Conservation (phyloP, 2,797 vertebrate species). For the Jordanella pulchra region DNA sequence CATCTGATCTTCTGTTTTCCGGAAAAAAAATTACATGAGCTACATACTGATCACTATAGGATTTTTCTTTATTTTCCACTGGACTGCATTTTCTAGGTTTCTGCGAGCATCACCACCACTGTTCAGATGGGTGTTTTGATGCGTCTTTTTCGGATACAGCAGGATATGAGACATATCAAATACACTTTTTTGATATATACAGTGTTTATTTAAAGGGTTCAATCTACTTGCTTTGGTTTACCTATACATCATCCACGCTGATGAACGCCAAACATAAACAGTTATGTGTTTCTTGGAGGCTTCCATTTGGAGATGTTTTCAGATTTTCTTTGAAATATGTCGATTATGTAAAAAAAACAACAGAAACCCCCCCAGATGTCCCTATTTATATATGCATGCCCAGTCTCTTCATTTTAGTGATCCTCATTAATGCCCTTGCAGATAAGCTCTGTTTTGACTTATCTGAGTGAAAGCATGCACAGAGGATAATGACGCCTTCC, state of each 20-base stretch:
- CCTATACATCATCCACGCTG: slow-evolving; percentile 43
- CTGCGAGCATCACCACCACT: slow-evolving; percentile 9
- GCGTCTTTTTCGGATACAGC: slow-evolving; percentile 34
- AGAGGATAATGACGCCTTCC: slow-evolving; percentile 53
- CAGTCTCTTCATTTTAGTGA: slow-evolving; percentile 65
- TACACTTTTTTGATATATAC: too few species aligned
- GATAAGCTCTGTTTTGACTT: slow-evolving; percentile 64
- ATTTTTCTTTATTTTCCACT: not conserved
- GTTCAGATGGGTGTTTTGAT: slow-evolving; percentile 26
- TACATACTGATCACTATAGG: too few species aligned
- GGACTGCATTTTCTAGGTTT: slow-evolving; percentile 17
- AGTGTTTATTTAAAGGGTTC: too few species aligned
- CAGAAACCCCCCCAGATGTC: slow-evolving; percentile 25
- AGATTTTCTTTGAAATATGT: slow-evolving; percentile 62
- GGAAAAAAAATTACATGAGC: not conserved
- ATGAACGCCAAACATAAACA: slow-evolving; percentile 39
- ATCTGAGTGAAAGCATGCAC: slow-evolving; percentile 59
- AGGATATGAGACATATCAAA: slow-evolving; percentile 41
- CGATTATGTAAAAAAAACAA: slow-evolving; percentile 43
- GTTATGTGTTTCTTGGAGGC: slow-evolving; percentile 14
- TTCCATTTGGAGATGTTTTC: slow-evolving; percentile 37
- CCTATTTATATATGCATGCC: slow-evolving; percentile 61
- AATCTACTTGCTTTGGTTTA: slow-evolving; percentile 13
- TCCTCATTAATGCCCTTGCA: slow-evolving; percentile 66
- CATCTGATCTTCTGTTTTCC: not conserved